phyloP scores from a whole-genome alignment of 1,140 invertebrate species.

The Melanaphis sacchari region DNA sequence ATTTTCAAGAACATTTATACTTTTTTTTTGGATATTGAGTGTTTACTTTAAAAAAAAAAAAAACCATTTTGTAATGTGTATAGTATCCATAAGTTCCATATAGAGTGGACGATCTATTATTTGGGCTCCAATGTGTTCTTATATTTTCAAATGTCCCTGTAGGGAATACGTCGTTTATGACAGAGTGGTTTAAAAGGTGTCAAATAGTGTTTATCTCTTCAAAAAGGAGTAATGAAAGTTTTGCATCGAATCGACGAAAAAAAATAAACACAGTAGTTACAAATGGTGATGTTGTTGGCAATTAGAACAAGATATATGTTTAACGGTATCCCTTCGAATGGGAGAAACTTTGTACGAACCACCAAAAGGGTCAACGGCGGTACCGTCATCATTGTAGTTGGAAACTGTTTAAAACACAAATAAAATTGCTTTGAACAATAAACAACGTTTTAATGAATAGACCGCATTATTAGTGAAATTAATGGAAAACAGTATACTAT shows the following conservation, averaged over 20 bases:
- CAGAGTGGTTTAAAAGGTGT: not conserved
- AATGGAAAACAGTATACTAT: constrained; percentile 20
- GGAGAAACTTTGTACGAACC: not conserved
- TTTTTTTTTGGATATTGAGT: no score
- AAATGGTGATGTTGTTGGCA: not conserved
- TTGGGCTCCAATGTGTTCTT: not conserved
- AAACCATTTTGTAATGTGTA: no score
- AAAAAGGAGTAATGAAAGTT: not conserved
- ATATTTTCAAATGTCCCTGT: not conserved
- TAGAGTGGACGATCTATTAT: not conserved
- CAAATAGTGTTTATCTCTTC: not conserved
- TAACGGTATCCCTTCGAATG: not conserved
- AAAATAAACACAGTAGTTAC: not conserved
- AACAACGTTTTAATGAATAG: constrained; percentile 11
- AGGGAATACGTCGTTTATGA: not conserved
- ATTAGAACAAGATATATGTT: constrained; percentile 25
- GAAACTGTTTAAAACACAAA: constrained; percentile 8
- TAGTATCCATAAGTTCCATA: not conserved
- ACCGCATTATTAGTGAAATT: constrained; percentile 21
- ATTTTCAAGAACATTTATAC: no score
- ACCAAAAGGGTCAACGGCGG: not conserved
- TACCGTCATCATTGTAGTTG: not conserved
- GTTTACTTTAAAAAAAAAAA: no score
- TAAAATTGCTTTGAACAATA: not conserved
- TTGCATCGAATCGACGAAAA: not conserved